Percentiles rank a stretch among this genome's conserved stretches.
Evolutionary conservation across 2,113 vertebrate genomes (phyloP).

Genomic region (Illadopsis cleaveri): DNA sequence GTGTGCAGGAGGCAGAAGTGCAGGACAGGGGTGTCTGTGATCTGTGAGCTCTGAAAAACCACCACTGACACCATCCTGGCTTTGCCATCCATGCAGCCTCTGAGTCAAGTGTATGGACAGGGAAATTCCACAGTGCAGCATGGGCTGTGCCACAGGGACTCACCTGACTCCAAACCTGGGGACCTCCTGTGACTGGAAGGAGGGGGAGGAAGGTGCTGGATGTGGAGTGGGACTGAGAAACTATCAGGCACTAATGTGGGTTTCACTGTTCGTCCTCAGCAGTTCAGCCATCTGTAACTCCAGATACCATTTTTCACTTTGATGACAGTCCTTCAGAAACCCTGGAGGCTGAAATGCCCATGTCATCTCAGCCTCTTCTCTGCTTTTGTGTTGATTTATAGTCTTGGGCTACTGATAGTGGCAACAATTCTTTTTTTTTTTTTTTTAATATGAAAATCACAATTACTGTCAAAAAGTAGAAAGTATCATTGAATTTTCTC

Average conservation of each 20-base stretch:
- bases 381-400: neutral
- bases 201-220: neutral
- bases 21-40: neutral
- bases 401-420: neutral
- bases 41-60: neutral
- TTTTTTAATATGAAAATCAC: neutral
- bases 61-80: neutral
- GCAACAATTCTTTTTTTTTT: neutral
- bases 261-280: neutral
- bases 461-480: neutral
- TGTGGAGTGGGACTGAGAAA: neutral
- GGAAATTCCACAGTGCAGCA: neutral
- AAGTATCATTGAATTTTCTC: neutral
- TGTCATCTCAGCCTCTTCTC: neutral
- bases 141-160: neutral
- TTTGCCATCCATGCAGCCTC: fast-evolving
- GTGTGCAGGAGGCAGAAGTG: neutral
- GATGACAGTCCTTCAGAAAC: neutral
- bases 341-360: neutral
- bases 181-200: fast-evolving
- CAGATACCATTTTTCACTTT: neutral
- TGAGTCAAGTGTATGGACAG: neutral
- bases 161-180: neutral
- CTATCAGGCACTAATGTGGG: neutral
- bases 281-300: neutral